Evolutionary conservation across 2,797 vertebrate species (phyloP), one percentile per base, ranked within the genome.

Genomic region (Odontamblyopus rebecca): DNA sequence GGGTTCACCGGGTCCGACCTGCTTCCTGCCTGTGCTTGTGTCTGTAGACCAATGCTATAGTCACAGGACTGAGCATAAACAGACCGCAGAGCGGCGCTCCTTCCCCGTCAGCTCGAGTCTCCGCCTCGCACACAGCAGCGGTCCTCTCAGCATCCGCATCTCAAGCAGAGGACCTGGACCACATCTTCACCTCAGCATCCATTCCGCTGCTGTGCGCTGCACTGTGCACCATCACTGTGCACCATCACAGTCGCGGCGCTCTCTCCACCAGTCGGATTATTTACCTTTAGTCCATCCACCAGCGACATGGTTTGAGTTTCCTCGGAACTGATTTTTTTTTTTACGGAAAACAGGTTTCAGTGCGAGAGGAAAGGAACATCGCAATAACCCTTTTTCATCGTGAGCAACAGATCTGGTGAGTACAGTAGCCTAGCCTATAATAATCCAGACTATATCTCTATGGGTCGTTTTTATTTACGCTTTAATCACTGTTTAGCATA

Each of bases 121-220:
- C 73, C 72, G 77, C n/a, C 79, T 78, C 74, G 74, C 86, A 84
- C 86, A 79, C 77, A 86, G 78, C 86, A 83, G 75, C 90, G 88
- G 85, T 85, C 73, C 82, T 78, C 80, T 75, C 88, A 90, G 89
- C 88, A 89, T 91, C 88, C 89, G 87, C 89, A 88, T 91, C 91
- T 86, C 81, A 67, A 79, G 84, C 75, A 74, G 63, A 91, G 89
- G 87, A 93, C 89, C 92, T 90, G 88, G 77, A 93, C 89, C 92
- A 85, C 90, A 90, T 88, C 90, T 77, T 83, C 92, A 91, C 83
- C 86, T 57, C 15, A 90, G 90, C 93, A 91, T 91, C 91, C 90
- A 91, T 89, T 91, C 87, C 91, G 85, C 83, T 78, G 73, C 83
- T 82, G 85, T 77, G 78, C 27, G 3, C 76, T 85, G 77, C 80